Percentiles rank a stretch among this genome's conserved stretches.
These are phyloP conservation scores for Nebria salina DNA, from an alignment of 2,888 invertebrate genomes.

Conservation along the genomic window DNA sequence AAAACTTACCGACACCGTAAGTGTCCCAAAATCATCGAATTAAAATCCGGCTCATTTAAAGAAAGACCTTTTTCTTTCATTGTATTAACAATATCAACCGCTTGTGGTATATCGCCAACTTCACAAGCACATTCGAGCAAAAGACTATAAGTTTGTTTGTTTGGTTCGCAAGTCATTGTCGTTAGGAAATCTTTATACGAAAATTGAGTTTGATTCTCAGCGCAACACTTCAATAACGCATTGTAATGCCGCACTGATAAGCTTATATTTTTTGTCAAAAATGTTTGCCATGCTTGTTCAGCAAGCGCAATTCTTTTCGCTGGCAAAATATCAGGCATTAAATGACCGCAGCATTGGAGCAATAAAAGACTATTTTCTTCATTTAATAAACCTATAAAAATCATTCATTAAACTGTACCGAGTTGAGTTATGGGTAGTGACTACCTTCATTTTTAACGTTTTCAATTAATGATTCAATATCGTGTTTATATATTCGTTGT, in stretches of 20 bases:
- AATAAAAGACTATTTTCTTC: slow-evolving; percentile 64
- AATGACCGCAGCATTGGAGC: slow-evolving; percentile 67
- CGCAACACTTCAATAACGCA: slow-evolving; percentile 67
- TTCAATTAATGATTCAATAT: slow-evolving; percentile 26
- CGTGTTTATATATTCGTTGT: slow-evolving; percentile 29
- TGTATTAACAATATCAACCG: slow-evolving; percentile 67
- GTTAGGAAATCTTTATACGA: slow-evolving; percentile 63
- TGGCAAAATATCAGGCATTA: slow-evolving; percentile 65
- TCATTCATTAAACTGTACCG: slow-evolving; percentile 8
- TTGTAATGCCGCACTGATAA: slow-evolving; percentile 67
- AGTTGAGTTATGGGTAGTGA: neutral
- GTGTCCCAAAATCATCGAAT: slow-evolving; percentile 70
- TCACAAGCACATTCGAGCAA: slow-evolving; percentile 69
- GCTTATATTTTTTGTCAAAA: slow-evolving; percentile 62
- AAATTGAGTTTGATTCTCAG: slow-evolving; percentile 66
- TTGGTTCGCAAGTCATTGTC: slow-evolving; percentile 64
- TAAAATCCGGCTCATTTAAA: slow-evolving; percentile 69
- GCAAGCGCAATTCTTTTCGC: slow-evolving; percentile 64
- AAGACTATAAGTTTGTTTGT: slow-evolving; percentile 67
- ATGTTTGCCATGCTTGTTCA: slow-evolving; percentile 66
- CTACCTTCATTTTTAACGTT: slow-evolving; percentile 36
- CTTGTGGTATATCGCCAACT: slow-evolving; percentile 67
- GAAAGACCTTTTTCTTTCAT: slow-evolving; percentile 68
- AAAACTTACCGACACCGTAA: slow-evolving; percentile 65
- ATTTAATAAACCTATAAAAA: slow-evolving; percentile 55